Percentiles rank a stretch among this genome's conserved stretches.
Evolutionary conservation across 2,113 vertebrate species (phyloP).

Genomic region (Laticauda laticaudata): DNA sequence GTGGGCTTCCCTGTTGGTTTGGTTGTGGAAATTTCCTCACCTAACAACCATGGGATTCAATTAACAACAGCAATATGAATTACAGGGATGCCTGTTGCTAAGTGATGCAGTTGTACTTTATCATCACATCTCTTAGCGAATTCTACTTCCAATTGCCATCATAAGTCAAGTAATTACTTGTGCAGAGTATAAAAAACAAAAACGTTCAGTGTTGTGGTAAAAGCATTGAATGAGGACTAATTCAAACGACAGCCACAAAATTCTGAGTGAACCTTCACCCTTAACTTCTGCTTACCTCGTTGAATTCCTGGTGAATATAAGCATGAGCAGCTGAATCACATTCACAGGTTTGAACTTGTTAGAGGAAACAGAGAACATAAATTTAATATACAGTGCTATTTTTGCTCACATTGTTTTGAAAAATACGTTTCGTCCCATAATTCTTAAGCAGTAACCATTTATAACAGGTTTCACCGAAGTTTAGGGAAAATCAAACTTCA

Average conservation of each 20-base stretch:
- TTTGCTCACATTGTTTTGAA: background rate
- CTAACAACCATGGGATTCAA: background rate
- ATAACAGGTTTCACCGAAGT: background rate
- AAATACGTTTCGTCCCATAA: background rate
- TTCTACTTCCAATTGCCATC: background rate
- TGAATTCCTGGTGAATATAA: background rate
- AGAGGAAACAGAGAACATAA: background rate
- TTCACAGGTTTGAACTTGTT: background rate
- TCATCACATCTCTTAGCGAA: background rate
- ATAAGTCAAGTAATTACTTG: background rate
- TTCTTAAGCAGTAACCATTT: background rate
- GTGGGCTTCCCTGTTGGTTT: too few relatives aligned
- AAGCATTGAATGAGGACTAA: background rate
- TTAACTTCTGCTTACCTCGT: background rate
- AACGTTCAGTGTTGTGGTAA: background rate
- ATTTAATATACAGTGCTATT: background rate
- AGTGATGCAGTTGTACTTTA: background rate
- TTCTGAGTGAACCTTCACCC: background rate
- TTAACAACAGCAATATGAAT: background rate
- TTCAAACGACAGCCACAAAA: background rate
- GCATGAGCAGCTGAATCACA: background rate
- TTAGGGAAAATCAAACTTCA: background rate
- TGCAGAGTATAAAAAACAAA: background rate
- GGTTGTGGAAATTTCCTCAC: background rate
- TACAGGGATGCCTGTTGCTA: background rate